Evolutionary conservation across 1,140 invertebrate species (phyloP), one percentile per base, ranked within the genome.

Genomic region (Scaptomyza pallida): DNA sequence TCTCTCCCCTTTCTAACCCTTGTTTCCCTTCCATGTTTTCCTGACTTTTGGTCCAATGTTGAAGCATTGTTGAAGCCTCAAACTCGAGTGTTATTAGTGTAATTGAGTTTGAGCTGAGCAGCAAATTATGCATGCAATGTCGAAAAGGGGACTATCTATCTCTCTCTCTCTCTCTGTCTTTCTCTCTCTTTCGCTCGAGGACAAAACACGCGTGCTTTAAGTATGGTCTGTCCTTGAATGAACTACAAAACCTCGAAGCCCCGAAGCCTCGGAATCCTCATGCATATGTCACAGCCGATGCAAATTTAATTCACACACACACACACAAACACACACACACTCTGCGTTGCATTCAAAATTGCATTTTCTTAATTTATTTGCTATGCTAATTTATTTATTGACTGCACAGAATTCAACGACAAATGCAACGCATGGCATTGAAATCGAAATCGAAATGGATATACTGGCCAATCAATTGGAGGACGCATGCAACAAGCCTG

Each of bases 281-380:
- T 68, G 44, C 56, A 73, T 54, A 56, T 47, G 41, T 56, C 47
- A 48, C 50, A 55, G 10, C 17, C 23, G 16, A 37, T 47, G 19
- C 57, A 40, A 59, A 72, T 72, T 51, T 52, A 43, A 35, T 54
- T 55, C 43, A 48, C 56, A 40, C 12, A 9, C 6, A 30, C 5
- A 30, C 26, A 30, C 5, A 9, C 8, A 30, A 2, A 30, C 26
- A 26, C 23, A 26, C 26, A 30, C 8, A 30, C 23, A 26, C 26
- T 9, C 8, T 9, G 23, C 5, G 6, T 26, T 26, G 5, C 2
- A 26, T 2, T 26, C 33, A 75, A 86, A 86, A 86, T 86, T 86
- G 82, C 82, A 86, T 88, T 86, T 88, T 86, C 82, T 86, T 86
- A 62, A 88, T 88, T 86, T 88, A 82, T 86, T 86, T 86, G 78